Base-by-base conservation (phyloP, 2,113 vertebrate species). In the Myrmecobius fasciatus region DNA sequence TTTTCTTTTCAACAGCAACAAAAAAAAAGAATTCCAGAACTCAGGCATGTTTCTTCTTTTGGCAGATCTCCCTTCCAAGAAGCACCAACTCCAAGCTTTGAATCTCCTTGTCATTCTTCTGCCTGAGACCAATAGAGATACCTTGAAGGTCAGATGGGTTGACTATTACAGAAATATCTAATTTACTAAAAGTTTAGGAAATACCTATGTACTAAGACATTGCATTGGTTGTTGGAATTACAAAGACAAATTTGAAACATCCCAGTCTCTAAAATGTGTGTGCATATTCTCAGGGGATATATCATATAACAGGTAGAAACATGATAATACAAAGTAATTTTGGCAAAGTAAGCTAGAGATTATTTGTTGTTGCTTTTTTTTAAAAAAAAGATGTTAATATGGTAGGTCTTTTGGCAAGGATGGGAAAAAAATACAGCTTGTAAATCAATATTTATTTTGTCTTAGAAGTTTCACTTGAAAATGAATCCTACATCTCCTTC, bases 51-150 rank as follows among this genome's bases (percentile, higher is more conserved):
- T 89, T 98, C 47, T 92, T 99, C 92, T 98, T 47, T 93, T 97
- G 98, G 91, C 98, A 99, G 99, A 99, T 98, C 98, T 99, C 91
- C 99, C 99, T 89, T 99, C 97, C 0, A 99, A 98, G 98, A 99
- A 99, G 89, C 99, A 99, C 26, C 99, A 99, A 89, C 98, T 99
- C 0, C 99, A 99, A 96, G 99, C 99, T 94, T 98, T 99, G 98
- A 99, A 99, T 98, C 99, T 99, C 93, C 99, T 99, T 90, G 97
- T 99, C 95, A 99, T 99, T 56, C 99, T 99, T 89, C 98, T 99
- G 25, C 99, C 99, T 0, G 99, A 99, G 28, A 97, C 98, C 96
- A 99, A 99, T 98, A 99, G 99, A 94, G 99, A 99, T 94, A 99
- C 99, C 0, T 98, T 99, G 91, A 99, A 99, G 99, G 99, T 99